phyloP scores from a whole-genome alignment of 30 jellyfish, hydroid and myxozoan genomes.

The Clytia hemisphaerica region DNA sequence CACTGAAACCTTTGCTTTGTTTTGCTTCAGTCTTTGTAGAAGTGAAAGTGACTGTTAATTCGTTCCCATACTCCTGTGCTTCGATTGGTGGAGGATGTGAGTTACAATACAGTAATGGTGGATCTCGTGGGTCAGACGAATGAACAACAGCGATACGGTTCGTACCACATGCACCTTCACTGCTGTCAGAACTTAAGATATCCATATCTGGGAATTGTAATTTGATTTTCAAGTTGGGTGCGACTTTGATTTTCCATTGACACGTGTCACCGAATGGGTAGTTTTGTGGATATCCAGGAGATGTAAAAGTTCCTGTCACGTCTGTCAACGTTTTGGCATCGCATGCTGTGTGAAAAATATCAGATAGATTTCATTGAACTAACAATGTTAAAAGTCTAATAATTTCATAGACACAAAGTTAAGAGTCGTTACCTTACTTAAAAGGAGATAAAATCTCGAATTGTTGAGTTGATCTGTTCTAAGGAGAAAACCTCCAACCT shows the following conservation, averaged over 20 bases:
- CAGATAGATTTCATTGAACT: no score
- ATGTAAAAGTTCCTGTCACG: not conserved
- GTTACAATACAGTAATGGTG: no score
- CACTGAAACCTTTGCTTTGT: not conserved
- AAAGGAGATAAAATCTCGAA: no score
- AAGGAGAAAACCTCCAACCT: no score
- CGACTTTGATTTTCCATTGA: not conserved
- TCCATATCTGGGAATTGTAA: not conserved
- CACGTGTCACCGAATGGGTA: not conserved
- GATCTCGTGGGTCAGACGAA: not conserved
- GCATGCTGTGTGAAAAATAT: no score
- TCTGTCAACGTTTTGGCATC: no score
- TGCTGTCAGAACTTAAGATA: not conserved
- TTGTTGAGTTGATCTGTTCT: no score
- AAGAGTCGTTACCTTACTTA: no score
- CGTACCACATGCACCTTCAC: not conserved
- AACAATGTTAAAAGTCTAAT: no score
- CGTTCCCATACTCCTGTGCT: not conserved
- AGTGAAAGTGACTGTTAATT: not conserved
- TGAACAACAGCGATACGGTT: not conserved
- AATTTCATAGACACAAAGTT: no score
- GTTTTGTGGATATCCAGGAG: not conserved
- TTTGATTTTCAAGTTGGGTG: not conserved
- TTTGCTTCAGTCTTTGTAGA: not conserved
- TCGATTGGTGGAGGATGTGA: no score